phyloP scores from a whole-genome alignment of 2,113 vertebrate genomes.

The Antechinus stuartii region DNA sequence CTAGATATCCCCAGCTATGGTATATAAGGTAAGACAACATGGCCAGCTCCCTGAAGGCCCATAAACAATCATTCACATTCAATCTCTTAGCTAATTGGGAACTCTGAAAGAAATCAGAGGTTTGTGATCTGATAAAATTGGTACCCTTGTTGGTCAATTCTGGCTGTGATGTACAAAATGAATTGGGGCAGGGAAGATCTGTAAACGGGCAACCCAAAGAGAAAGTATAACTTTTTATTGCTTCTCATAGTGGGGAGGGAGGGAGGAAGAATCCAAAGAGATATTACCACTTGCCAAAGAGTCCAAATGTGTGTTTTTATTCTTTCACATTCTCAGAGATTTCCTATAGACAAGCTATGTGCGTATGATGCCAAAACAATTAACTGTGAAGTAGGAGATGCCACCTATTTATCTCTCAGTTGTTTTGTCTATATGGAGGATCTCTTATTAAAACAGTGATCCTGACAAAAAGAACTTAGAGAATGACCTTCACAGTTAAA shows the following conservation, averaged over 20 bases:
- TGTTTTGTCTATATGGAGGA: neutral
- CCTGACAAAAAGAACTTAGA: fast-evolving
- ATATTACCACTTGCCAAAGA: neutral
- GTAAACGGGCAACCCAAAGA: neutral
- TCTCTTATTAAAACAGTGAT: fast-evolving
- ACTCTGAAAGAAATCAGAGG: neutral
- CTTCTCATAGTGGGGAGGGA: neutral
- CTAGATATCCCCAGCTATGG: neutral
- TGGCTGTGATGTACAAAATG: neutral
- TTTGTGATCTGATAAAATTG: neutral
- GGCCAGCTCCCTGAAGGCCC: neutral
- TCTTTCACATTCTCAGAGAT: neutral
- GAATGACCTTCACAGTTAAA: fast-evolving
- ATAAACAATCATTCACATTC: neutral
- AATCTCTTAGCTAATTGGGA: neutral
- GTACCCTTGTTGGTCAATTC: neutral
- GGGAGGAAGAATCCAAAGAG: neutral
- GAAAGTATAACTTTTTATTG: neutral
- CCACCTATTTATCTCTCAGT: no score
- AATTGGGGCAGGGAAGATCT: neutral
- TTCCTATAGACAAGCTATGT: neutral
- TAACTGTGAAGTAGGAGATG: neutral
- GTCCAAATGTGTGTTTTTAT: neutral
- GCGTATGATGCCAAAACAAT: neutral
- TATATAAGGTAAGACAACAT: neutral